Evolutionary conservation across 2,888 invertebrate species (phyloP).

Genomic region (Nowickia ferox): DNA sequence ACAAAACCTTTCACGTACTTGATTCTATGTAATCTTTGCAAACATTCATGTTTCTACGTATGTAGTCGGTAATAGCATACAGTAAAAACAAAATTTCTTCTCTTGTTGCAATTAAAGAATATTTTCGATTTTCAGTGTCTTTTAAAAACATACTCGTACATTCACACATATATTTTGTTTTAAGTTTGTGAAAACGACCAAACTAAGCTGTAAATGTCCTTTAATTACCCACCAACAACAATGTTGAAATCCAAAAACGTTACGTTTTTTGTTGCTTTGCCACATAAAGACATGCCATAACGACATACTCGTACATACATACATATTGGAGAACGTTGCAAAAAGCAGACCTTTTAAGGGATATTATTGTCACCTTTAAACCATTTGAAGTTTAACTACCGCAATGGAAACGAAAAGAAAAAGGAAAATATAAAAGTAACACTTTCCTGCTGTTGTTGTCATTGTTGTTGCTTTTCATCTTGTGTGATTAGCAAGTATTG

Average conservation of each 20-base stretch:
- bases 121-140: neutral
- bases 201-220: conserved; percentile 52
- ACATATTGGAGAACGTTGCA: conserved; percentile 23
- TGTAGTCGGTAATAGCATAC: neutral
- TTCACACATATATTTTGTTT: neutral
- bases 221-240: conserved; percentile 57
- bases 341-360: conserved; percentile 60
- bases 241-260: conserved; percentile 31
- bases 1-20: no score
- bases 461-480: conserved; percentile 23
- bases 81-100: conserved; percentile 21
- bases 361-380: conserved; percentile 66
- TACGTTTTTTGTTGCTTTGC: conserved; percentile 18
- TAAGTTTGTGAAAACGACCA: conserved; percentile 25
- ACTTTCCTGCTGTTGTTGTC: conserved; percentile 8
- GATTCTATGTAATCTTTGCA: no score
- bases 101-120: conserved; percentile 35
- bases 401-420: conserved; percentile 30
- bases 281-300: conserved; percentile 48
- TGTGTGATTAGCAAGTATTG: conserved; percentile 66
- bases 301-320: conserved; percentile 16
- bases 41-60: neutral
- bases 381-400: conserved; percentile 64
- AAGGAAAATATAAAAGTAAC: conserved; percentile 6
- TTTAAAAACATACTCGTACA: no score